phyloP scores from a whole-genome alignment of 2,888 invertebrate genomes.

The Melikaiella ostensackeni region DNA sequence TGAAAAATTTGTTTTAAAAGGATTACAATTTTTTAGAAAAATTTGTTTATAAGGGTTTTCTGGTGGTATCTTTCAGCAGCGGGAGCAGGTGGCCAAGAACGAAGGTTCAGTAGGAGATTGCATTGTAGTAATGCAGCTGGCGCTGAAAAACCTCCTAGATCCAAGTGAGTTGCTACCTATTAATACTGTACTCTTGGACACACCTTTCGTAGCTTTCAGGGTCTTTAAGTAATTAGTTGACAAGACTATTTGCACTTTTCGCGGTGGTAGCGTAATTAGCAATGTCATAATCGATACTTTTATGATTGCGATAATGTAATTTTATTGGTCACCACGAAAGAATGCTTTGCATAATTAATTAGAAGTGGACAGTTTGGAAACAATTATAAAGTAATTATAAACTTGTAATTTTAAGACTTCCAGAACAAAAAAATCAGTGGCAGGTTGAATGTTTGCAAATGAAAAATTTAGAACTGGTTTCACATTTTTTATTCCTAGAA shows the following conservation, averaged over 20 bases:
- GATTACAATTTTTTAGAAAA: not conserved
- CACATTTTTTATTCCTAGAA: no score
- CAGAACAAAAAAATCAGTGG: no score
- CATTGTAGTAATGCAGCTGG: constrained; percentile 60
- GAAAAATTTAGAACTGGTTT: no score
- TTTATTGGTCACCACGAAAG: constrained; percentile 1
- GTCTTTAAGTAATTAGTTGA: not conserved
- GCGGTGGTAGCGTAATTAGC: not conserved
- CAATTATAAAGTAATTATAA: not conserved
- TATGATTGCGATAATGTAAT: not conserved
- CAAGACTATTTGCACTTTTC: not conserved
- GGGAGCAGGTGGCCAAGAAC: constrained; percentile 72
- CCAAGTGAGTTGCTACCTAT: constrained; percentile 72
- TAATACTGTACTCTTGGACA: constrained; percentile 33
- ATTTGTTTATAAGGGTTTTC: constrained; percentile 24
- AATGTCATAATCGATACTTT: not conserved
- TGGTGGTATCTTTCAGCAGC: constrained; percentile 65
- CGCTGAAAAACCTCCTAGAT: constrained; percentile 72
- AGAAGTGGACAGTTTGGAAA: not conserved
- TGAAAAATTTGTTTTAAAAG: not conserved
- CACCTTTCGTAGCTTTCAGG: constrained; percentile 4
- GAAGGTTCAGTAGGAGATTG: constrained; percentile 76
- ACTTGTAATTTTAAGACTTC: not conserved
- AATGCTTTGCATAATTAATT: constrained; percentile 3
- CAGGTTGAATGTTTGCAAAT: no score